Base-by-base conservation (phyloP, 2,888 invertebrate genomes). In the Altica lythri region DNA sequence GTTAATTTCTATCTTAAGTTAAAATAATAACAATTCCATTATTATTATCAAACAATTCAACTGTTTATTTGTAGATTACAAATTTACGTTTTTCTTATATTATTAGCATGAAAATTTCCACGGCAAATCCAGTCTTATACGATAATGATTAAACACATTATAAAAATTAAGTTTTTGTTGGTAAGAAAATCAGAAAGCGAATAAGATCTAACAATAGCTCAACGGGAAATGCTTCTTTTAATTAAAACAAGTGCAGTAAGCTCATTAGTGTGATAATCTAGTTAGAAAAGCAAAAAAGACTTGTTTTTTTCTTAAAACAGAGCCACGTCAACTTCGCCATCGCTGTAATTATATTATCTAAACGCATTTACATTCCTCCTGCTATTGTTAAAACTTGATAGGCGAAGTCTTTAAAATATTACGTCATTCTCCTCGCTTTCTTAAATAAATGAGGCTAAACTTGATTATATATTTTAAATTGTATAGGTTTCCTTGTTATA, bases 331-430 rank as follows among this genome's bases (percentile, higher is more conserved):
- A 16, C 35, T 35, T 27, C 27, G 3, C 9, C 27, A 27, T 27
- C 27, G 4, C n/a, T 14, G 16, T 35, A 35, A 35, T 35, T 45
- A 34, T 45, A 45, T 45, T 45, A 45, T 17, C 34, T 29, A 19
- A n/a, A 34, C 45, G 45, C 45, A 18, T 45, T 45, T 22, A 45
- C 32, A 45, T 45, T 45, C 34, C 45, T 12, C 34, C 16, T 6
- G 18, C 34, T 45, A 17, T 45, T 45, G 45, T 45, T 34, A 22
- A 34, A 34, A n/a, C 18, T 32, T 45, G 19, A 45, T 45, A 22
- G 45, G 45, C n/a, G 22, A 34, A 45, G 45, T 45, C 12, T 34
- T 45, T 45, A 22, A 45, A 34, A 45, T 30, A 45, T 45, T 22
- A 45, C 34, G 17, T 32, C 19, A 42, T 27, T 42, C 27, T n/a